Conservation (phyloP, 1,140 invertebrate genomes). For the Solenopsis invicta region DNA sequence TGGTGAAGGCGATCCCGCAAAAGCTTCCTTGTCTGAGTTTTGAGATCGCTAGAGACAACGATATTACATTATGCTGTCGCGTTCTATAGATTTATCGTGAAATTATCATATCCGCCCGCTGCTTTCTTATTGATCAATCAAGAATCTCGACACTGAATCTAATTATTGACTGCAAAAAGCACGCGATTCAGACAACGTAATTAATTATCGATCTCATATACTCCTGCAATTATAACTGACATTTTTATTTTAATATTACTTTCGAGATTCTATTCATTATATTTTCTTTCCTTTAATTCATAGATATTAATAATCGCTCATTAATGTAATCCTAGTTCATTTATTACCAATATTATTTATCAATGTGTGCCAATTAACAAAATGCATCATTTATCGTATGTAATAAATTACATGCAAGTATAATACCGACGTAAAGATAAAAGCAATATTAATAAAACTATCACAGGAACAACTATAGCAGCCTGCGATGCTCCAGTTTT, state of each 20-base stretch:
- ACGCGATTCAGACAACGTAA: neutral
- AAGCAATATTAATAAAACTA: constrained; percentile 18
- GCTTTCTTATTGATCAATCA: neutral
- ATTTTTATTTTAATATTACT: constrained; percentile 1
- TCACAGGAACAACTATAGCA: neutral
- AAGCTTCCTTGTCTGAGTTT: neutral
- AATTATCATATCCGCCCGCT: neutral
- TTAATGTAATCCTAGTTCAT: neutral
- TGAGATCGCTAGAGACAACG: constrained; percentile 7
- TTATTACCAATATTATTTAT: constrained; percentile 26
- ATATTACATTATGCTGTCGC: constrained; percentile 7
- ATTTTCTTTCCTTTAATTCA: neutral
- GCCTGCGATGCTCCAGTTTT: constrained; percentile 17
- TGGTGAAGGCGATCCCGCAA: neutral
- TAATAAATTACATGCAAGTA: neutral
- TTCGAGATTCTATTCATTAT: neutral
- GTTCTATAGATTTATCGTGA: neutral
- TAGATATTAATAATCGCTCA: neutral
- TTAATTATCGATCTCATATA: neutral
- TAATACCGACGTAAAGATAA: neutral
- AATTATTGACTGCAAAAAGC: neutral
- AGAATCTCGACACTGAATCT: neutral
- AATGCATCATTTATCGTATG: neutral
- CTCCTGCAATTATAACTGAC: neutral
- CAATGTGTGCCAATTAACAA: neutral